Conservation (phyloP, 2,113 vertebrate genomes). For the Caranx ignobilis region DNA sequence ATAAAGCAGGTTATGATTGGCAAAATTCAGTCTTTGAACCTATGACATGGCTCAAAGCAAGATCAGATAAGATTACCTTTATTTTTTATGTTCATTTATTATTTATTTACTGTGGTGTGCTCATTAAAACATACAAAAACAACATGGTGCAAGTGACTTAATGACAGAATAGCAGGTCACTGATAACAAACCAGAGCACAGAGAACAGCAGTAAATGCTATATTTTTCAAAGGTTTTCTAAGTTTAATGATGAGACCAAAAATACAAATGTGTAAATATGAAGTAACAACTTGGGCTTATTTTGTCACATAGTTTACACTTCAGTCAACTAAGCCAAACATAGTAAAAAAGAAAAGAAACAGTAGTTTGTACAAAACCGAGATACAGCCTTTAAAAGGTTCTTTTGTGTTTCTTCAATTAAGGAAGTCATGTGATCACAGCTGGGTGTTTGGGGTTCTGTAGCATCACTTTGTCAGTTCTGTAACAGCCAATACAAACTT, state of each 20-base stretch:
- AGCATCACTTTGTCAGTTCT: constrained; percentile 34
- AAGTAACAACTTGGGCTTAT: too few species aligned
- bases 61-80: too few species aligned
- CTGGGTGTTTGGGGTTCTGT: constrained; percentile 35
- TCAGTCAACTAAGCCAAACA: too few species aligned
- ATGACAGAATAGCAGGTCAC: too few species aligned
- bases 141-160: too few species aligned
- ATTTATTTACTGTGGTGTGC: not conserved
- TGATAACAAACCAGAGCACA: too few species aligned
- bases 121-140: not conserved
- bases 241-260: too few species aligned
- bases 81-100: not conserved
- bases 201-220: too few species aligned
- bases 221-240: too few species aligned
- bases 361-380: constrained; percentile 40
- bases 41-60: too few species aligned
- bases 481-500: constrained; percentile 22
- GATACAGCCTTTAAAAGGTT: constrained; percentile 46
- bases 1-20: not conserved
- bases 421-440: constrained; percentile 57
- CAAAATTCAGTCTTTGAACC: not conserved
- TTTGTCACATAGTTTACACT: too few species aligned
- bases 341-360: not conserved
- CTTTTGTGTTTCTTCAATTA: constrained; percentile 39
- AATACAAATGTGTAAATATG: too few species aligned